Base-by-base conservation (phyloP, 2,797 vertebrate genomes). In the Botia kubotai region DNA sequence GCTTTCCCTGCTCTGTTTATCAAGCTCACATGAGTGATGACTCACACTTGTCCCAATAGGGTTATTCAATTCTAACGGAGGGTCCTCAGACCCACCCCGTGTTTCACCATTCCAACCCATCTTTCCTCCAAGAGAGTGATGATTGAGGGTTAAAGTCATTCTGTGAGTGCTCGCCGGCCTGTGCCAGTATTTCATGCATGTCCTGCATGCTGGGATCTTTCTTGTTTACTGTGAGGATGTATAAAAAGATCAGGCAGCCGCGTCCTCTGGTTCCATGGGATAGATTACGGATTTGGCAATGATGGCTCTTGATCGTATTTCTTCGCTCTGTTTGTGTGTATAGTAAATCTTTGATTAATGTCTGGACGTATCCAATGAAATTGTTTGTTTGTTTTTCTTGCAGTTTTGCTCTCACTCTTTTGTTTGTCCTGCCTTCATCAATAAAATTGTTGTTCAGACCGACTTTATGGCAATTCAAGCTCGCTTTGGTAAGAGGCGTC, bases 381-480 rank as follows among this genome's bases (percentile, higher is more conserved):
- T 36, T 5, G 7, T 17, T 39, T 11, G 50, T 8, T 33, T 23
- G 84, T 80, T 75, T 80, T 73, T 50, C 78, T 91, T 88, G 85
- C 81, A 99, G 98, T 89, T 94, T 96, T 76, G 94, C 89, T 72
- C 90, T 93, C 71, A 99, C 98, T 0, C 86, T 98, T 78, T 87
- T 98, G 86, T 95, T 95, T 23, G 84, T 94, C 63, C 90, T 98
- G 43, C 98, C 97, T 2, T 93, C 96, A 19, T 98, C 95, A 72
- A 53, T 98, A 83, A 96, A 95, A 86, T 87, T 99, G 48, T 89
- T 94, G 8, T 90, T 88, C 1, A 96, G 93, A 85, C 97, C 98
- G 13, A 96, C 95, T 21, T 89, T 97, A 76, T 93, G 92, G 92
- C 94, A 95, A 70, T 97, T 99, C 86, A 97, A 93, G 88, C 93